Base-by-base conservation (phyloP, 2,888 invertebrate species). In the Eristalis arbustorum region DNA sequence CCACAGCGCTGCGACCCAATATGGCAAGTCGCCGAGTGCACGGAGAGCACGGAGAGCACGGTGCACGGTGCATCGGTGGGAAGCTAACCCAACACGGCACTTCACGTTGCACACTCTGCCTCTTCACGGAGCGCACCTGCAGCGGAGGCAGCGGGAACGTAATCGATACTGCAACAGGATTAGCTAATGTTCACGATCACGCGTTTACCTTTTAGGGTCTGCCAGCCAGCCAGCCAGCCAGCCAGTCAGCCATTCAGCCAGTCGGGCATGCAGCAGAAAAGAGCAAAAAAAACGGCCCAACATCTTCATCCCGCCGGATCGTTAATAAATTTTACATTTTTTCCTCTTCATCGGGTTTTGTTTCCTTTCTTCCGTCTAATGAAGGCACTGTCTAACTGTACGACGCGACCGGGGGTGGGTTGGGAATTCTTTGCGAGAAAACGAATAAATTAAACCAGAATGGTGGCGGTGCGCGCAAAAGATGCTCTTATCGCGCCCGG, bases 141-240 rank as follows among this genome's bases (percentile, higher is more conserved):
- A 81, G 66, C 49, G 77, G 82, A 82, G 68, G 57, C 42, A 18
- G 18, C 49, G n/a, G 49, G 49, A 49, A 49, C 49, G 49, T 73
- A 80, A 73, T 49, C 76, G 84, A 85, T 85, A 85, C 85, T 82
- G 59, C 74, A 82, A 74, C 85, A 85, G 85, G 85, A 85, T 85
- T 77, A 85, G 82, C 85, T 82, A 74, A 76, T 85, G 77, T 85
- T 85, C 85, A 85, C 85, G 85, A 85, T 85, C 85, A 85, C 82
- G 82, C 81, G 82, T 77, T 82, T 64, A 69, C 85, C 85, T 85
- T 85, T 82, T 85, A 82, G 82, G 85, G 85, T 85, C 73, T 66
- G 14, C 28, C 18, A 25, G 67, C 49, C 49, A 49, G 49, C 10
- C 49, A 42, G n/a, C 14, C 14, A 6, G 3, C 18, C 14, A 42